Base-by-base conservation (phyloP, 2,888 invertebrate genomes). In the Toxonevra muliebris region DNA sequence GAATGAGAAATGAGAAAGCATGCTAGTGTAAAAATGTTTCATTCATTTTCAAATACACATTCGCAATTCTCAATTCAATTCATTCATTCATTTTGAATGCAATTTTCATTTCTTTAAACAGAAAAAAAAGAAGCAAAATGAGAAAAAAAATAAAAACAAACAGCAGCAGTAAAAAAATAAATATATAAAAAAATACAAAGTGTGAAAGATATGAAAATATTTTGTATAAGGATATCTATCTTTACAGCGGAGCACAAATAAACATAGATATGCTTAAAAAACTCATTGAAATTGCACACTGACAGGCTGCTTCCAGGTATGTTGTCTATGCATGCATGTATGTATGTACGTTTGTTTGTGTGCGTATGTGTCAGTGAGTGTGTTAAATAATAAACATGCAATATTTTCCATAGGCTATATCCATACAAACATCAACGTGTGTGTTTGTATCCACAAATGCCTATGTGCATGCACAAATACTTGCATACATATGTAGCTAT, bases 61-160 rank as follows among this genome's bases (percentile, higher is more conserved):
- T 61, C 60, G 65, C 69, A 66, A 59, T 69, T 61, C 30, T 4
- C 65, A 69, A 59, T 57, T 61, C 65, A 61, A 65, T 69, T 66
- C 69, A 66, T 69, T 66, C 69, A 66, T 69, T 66, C 69, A 69
- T 59, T 66, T 66, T 69, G 66, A 66, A 69, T 69, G 69, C 63
- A 69, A 69, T 69, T 69, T 63, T 60, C 60, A 66, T 69, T 63
- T 60, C 63, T 64, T 52, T 54, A 54, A 68, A 53, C 61, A 59
- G 64, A 50, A 40, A 55, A 55, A 20, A 50, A 50, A 61, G 58
- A 52, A 62, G 45, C 48, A 30, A 61, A 30, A 30, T 30, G 30
- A 13, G 30, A 52, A 63, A n/a, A 64, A 48, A 42, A 30, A 57
- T 7, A 41, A 10, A 43, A 43, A 53, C 30, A 54, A 50, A 19